Base-by-base conservation (phyloP, 2,113 vertebrate species). In the Taxidea taxus region DNA sequence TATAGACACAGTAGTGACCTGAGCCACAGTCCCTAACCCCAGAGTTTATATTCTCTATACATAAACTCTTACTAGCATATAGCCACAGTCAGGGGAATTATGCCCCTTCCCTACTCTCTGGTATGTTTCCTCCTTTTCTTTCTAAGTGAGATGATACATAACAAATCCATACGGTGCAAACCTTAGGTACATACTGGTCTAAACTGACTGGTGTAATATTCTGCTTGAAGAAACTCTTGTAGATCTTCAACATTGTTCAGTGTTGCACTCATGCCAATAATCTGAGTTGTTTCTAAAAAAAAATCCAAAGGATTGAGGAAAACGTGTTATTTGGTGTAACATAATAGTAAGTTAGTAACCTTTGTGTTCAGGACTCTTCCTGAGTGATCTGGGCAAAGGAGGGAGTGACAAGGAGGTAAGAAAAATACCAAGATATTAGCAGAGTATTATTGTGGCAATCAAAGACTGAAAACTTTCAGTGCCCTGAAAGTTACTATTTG, bases 221-320 rank as follows among this genome's bases (percentile, higher is more conserved):
- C 99, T 0, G 99, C 99, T 96, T 97, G 99, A 84, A 99, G 97
- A 96, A 99, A 99, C 64, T 93, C 98, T 98, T 99, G 99, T n/a
- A 99, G 98, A 95, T 99, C 99, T 95, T 94, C 97, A 80, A 99
- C 99, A 31, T 99, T 99, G 86, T 98, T 99, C 97, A 99, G 97
- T 0, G 99, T 99, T 92, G 99, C 99, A 96, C 99, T 99, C 99
- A 99, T 99, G 9, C 99, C 99, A 95, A 99, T 99, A 74, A 99
- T 99, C 94, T 99, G 99, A 12, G 99, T 99, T 16, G 93, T 97
- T 95, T 98, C 99, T 99, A 97, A 23, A 97, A 90, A 98, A 97
- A 62, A 97, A 62, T 4, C 85, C 47, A 87, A 94, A 97, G 31
- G 54, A 81, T 68, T 51, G 66, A 75, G 49, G 74, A 77, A 90